Conservation (phyloP, 2,888 invertebrate species). For the Nasonia oneida region DNA sequence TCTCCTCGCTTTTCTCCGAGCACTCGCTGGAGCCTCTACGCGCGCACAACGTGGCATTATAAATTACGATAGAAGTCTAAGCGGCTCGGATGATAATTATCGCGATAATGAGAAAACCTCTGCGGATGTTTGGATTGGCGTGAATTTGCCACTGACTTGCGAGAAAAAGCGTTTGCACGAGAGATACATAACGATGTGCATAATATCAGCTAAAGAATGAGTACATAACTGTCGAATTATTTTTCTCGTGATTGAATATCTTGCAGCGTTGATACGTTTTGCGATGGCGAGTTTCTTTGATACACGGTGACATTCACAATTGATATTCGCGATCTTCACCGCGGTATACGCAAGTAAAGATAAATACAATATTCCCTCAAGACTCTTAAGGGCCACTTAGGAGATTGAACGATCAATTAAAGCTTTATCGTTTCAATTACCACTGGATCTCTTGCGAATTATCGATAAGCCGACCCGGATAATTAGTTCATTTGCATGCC, state of each 20-base stretch:
- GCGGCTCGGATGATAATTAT: constrained; percentile 63
- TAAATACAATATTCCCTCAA: constrained; percentile 51
- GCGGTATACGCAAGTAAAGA: not conserved
- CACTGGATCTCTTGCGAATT: constrained; percentile 54
- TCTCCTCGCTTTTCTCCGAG: constrained; percentile 38
- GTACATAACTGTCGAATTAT: not conserved
- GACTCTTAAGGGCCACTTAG: constrained; percentile 59
- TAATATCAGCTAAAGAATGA: no score
- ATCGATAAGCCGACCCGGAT: constrained; percentile 47
- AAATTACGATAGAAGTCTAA: constrained; percentile 64
- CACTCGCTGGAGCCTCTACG: not conserved
- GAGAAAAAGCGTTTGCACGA: not conserved
- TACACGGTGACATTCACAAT: not conserved
- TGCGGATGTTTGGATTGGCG: constrained; percentile 46
- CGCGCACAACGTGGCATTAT: constrained; percentile 61
- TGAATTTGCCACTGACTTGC: not conserved
- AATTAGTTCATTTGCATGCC: constrained; percentile 62
- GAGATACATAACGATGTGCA: not conserved
- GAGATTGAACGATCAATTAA: constrained; percentile 64
- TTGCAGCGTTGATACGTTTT: not conserved
- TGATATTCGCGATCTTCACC: not conserved
- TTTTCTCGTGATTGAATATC: not conserved
- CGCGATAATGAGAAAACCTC: constrained; percentile 53
- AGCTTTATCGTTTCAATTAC: constrained; percentile 60
- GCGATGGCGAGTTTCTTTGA: not conserved